phyloP scores from a whole-genome alignment of 2,888 invertebrate genomes.

The Heteromyza rotundicornis region DNA sequence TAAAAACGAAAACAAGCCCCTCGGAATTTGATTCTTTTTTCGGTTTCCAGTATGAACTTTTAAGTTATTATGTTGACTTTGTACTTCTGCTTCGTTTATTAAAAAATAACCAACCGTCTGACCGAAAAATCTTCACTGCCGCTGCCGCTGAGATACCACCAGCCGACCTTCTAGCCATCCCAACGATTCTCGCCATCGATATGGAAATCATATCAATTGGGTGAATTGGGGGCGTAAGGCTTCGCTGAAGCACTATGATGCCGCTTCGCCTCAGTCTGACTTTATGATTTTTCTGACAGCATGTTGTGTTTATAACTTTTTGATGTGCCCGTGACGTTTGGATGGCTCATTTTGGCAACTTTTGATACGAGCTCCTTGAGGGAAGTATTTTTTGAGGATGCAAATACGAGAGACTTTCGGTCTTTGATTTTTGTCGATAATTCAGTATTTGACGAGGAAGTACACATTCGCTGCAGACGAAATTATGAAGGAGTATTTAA shows the following conservation, averaged over 20 bases:
- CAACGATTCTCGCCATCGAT: constrained; percentile 43
- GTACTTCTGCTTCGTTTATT: constrained; percentile 51
- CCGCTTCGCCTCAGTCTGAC: background rate
- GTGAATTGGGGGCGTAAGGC: constrained; percentile 12
- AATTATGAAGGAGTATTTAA: background rate
- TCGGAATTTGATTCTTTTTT: background rate
- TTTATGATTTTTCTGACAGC: background rate
- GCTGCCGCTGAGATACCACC: background rate
- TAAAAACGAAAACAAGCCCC: background rate
- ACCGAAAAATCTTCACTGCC: background rate
- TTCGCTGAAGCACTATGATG: background rate
- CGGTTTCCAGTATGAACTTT: constrained; percentile 33
- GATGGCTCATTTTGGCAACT: constrained; percentile 8
- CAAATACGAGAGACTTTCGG: too few species aligned
- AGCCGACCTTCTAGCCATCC: too few species aligned
- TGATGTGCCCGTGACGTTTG: constrained; percentile 22
- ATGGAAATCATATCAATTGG: constrained; percentile 51
- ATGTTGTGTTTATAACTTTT: constrained; percentile 30
- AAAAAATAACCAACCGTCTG: constrained; percentile 34
- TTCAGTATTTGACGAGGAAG: background rate
- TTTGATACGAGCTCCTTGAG: background rate
- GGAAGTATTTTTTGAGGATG: background rate
- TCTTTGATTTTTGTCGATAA: too few species aligned
- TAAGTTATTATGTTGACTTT: constrained; percentile 54
- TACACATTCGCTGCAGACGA: background rate